Base-by-base conservation (phyloP, 2,888 invertebrate species). In the Callyntrura guangdongensis region DNA sequence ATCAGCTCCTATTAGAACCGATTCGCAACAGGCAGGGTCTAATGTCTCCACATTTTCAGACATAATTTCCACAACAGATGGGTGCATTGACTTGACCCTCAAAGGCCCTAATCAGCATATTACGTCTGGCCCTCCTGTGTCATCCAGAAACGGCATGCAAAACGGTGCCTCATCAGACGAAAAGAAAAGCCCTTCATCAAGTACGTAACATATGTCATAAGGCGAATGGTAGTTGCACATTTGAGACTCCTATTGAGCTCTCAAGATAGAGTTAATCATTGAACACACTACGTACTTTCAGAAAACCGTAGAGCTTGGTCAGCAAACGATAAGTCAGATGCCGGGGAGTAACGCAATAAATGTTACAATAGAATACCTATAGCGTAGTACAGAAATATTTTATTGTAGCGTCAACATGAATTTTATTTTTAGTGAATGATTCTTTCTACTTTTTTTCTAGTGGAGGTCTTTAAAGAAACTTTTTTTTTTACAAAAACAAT, bases 281-380 rank as follows among this genome's bases (percentile, higher is more conserved):
- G n/a, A 25, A 79, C n/a, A 49, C 56, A 14, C 53, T 59, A 56
- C 53, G 79, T 79, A 82, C 77, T 86, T 86, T 45, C 86, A 90
- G 85, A 90, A 82, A 90, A 86, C 17, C 56, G 90, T 72, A 81
- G 90, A 90, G 90, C 90, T 90, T 90, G 90, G 86, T 86, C 85
- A 64, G 86, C 90, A 72, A 85, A 90, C 49, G 85, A 86, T n/a
- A 86, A 90, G 56, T 86, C 90, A 17, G 90, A 89, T 25, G 22
- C 82, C 17, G 90, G 86, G 72, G 88, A 79, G 67, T 88, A 69
- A 72, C 72, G 81, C 81, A 81, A 81, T 81, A 81, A 81, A 59
- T 59, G 83, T 83, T 83, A 67, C 83, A 83, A 64, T 83, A 67
- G 67, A 83, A 64, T 83, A 47, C 36, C 47, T 22, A 25, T 83